Base-by-base conservation (phyloP, 2,113 vertebrate species). In the Catharus fuscescens region DNA sequence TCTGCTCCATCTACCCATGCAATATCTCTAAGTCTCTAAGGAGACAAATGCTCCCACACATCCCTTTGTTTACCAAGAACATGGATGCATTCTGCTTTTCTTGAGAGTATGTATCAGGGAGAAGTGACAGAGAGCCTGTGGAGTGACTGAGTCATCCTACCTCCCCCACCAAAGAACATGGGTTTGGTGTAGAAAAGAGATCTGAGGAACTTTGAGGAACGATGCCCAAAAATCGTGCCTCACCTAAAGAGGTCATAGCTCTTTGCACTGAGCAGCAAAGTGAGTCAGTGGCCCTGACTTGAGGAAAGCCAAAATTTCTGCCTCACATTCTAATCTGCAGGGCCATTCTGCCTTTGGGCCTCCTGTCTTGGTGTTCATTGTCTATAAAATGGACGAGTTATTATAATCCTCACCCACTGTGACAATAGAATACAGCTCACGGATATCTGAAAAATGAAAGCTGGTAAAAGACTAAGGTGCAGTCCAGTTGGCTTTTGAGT, bases 1-100 rank as follows among this genome's bases (percentile, higher is more conserved):
- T 92, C 28, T 71, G 34, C 52, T 82, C 32, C 71, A n/a, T 73
- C 32, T 86, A 86, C 32, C 56, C 85, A 24, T 56, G 64, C 71
- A 71, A 80, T 52, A 6, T 78, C 92, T 85, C 69, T 54, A 85
- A 89, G 44, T 70, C 32, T 69, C 83, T 57, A 72, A 69, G 32
- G 42, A 53, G 62, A 85, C 21, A 92, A 93, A 86, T n/a, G 59
- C 32, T 92, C 50, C 81, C 31, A 38, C 70, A 57, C 20, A 44
- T 61, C 34, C 52, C 25, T 77, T 88, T 93, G 47, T 86, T 90
- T 86, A 78, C 9, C 28, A 21, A 64, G 44, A 71, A 74, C n/a
- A 44, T 74, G 70, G 61, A 42, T 57, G 32, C 34, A 42, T 77
- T 79, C 50, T 69, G 72, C 26, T 83, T 92, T 86, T 59, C 21